A percentile compares a stretch with the other conserved stretches of the same genome.
These are phyloP conservation scores for Cirrhinus molitorella DNA, from an alignment of 2,797 vertebrate genomes.

Conservation along the genomic window DNA sequence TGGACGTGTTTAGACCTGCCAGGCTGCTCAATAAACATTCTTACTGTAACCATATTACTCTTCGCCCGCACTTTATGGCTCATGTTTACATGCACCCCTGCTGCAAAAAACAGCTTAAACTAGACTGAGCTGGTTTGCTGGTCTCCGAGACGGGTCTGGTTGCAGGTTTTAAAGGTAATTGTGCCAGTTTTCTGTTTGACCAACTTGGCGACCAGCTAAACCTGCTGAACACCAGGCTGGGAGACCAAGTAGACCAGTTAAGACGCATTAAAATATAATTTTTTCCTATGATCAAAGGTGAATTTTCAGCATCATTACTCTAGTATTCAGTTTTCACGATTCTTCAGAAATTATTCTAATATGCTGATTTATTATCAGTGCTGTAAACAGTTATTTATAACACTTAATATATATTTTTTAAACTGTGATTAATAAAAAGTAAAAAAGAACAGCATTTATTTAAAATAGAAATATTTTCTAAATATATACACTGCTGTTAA, in stretches of 20 bases:
- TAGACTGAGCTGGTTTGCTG: not conserved
- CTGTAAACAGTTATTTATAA: too few species aligned
- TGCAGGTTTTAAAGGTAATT: not conserved
- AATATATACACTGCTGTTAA: too few species aligned
- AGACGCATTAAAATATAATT: not conserved
- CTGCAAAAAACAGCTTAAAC: conserved; percentile 25
- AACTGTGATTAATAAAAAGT: too few species aligned
- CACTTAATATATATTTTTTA: too few species aligned
- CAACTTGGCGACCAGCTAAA: not conserved
- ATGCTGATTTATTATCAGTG: too few species aligned
- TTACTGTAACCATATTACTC: conserved; percentile 9
- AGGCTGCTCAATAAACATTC: conserved; percentile 14
- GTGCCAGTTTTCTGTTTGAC: not conserved
- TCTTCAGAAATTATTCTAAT: too few species aligned
- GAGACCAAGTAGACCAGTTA: not conserved
- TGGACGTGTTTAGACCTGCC: conserved; percentile 1
- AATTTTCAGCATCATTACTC: too few species aligned
- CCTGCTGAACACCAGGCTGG: not conserved
- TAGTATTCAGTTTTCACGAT: too few species aligned
- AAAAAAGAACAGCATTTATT: too few species aligned
- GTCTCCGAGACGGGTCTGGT: not conserved
- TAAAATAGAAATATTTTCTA: too few species aligned
- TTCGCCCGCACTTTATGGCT: conserved; percentile 20
- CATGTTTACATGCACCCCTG: conserved; percentile 21
- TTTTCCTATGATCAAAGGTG: too few species aligned